These are phyloP conservation scores for Eunapius fragilis DNA, from an alignment of 37 sponge, comb jelly and placozoan species.

Conservation along the genomic window DNA sequence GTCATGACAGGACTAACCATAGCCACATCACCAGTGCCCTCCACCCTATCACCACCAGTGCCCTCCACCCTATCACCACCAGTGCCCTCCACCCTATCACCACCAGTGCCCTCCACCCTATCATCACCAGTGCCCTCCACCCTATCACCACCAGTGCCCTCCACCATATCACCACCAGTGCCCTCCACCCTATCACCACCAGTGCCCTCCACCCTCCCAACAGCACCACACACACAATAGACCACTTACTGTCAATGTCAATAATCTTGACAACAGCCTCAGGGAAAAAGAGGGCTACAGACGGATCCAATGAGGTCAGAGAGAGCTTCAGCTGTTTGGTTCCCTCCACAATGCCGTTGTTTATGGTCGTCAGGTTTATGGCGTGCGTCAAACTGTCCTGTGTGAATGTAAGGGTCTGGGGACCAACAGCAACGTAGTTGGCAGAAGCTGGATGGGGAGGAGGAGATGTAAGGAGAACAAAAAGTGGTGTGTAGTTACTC, in stretches of 20 bases:
- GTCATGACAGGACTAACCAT: too few relatives aligned
- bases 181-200: too few relatives aligned
- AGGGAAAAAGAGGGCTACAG: background rate
- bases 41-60: too few relatives aligned
- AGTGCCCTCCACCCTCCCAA: too few relatives aligned
- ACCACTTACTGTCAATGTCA: background rate
- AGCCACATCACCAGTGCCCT: too few relatives aligned
- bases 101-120: too few relatives aligned
- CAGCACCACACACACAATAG: background rate
- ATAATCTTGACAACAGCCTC: background rate
- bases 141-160: too few relatives aligned
- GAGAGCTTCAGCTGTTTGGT: slow-evolving; percentile 10
- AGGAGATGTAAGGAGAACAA: too few relatives aligned
- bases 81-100: too few relatives aligned
- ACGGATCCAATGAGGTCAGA: background rate
- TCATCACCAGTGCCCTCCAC: too few relatives aligned
- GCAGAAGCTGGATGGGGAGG: background rate
- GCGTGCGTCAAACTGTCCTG: background rate
- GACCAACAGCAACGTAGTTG: background rate
- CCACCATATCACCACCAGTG: too few relatives aligned
- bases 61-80: too few relatives aligned
- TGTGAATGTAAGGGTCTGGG: background rate
- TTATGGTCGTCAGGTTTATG: slow-evolving; percentile 3
- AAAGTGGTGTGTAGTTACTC: background rate
- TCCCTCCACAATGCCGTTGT: slow-evolving; percentile 34